Percentiles rank a stretch among this genome's conserved stretches.
These are phyloP conservation scores for Anticlea derivata DNA, from an alignment of 2,888 invertebrate genomes.

Conservation along the genomic window DNA sequence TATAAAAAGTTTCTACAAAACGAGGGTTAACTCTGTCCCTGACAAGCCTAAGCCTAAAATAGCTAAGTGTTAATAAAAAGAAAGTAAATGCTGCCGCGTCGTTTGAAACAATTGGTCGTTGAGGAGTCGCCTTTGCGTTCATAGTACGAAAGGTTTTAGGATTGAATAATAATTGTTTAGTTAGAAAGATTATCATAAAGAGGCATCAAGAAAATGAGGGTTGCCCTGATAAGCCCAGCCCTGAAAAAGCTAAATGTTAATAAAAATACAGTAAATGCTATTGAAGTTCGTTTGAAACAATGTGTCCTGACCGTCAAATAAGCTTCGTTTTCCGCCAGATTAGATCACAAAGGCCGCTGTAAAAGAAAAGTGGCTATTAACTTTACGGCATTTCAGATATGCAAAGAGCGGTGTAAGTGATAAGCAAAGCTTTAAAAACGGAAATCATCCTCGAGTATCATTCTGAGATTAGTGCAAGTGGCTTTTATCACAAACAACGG, in stretches of 20 bases:
- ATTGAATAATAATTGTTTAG: neutral
- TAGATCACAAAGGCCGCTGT: constrained; percentile 28
- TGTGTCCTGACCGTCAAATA: constrained; percentile 20
- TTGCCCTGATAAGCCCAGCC: constrained; percentile 9
- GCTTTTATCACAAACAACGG: neutral
- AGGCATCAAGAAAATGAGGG: neutral
- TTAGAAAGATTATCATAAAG: neutral
- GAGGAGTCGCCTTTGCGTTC: too few relatives aligned
- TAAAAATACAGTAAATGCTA: constrained; percentile 21
- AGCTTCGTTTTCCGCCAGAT: constrained; percentile 29
- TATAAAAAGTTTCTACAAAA: neutral
- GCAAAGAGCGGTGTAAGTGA: constrained; percentile 7
- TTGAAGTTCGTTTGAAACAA: constrained; percentile 14
- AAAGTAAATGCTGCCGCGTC: neutral
- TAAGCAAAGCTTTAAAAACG: constrained; percentile 2
- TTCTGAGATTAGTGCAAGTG: neutral
- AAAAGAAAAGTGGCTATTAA: constrained; percentile 37
- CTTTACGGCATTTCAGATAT: constrained; percentile 25
- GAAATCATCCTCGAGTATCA: constrained; percentile 2
- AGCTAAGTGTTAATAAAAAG: constrained; percentile 2
- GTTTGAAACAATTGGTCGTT: constrained; percentile 1
- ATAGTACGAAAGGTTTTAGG: neutral
- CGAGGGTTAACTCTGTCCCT: neutral
- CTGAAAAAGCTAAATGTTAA: constrained; percentile 18
- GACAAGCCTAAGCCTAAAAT: neutral